Evolutionary conservation across 2,113 vertebrate species (phyloP).

Genomic region (Hippocampus guttulatus): DNA sequence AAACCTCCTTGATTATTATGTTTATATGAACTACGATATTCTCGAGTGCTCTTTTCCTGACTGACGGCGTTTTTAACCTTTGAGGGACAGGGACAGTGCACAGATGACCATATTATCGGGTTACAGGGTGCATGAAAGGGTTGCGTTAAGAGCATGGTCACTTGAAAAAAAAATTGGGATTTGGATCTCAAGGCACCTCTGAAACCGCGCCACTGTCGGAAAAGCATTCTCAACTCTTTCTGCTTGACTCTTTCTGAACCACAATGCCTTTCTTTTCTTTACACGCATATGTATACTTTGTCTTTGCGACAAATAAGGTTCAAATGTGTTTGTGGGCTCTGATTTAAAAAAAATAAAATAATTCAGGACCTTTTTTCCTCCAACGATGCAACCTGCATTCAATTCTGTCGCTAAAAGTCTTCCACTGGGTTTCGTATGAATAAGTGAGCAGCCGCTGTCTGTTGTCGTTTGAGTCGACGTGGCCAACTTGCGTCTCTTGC

Average conservation of each 20-base stretch:
- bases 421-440: conserved; percentile 51
- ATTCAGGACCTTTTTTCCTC: not conserved
- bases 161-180: not conserved
- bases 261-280: conserved; percentile 52
- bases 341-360: not conserved
- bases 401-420: conserved; percentile 42
- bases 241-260: conserved; percentile 28
- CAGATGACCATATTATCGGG: too few species aligned
- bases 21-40: not conserved
- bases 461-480: conserved; percentile 56
- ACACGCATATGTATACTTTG: not conserved
- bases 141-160: too few species aligned
- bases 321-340: conserved; percentile 18
- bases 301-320: conserved; percentile 10
- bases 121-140: too few species aligned
- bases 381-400: conserved; percentile 25
- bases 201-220: conserved; percentile 11
- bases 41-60: not conserved
- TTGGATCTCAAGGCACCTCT: not conserved
- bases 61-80: not conserved
- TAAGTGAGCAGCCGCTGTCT: conserved; percentile 61
- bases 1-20: too few species aligned
- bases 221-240: conserved; percentile 14
- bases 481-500: conserved; percentile 55
- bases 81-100: too few species aligned